Conservation (phyloP, 64 coral and sea anemone genomes). For the Hydrozoanthus tunicans region DNA sequence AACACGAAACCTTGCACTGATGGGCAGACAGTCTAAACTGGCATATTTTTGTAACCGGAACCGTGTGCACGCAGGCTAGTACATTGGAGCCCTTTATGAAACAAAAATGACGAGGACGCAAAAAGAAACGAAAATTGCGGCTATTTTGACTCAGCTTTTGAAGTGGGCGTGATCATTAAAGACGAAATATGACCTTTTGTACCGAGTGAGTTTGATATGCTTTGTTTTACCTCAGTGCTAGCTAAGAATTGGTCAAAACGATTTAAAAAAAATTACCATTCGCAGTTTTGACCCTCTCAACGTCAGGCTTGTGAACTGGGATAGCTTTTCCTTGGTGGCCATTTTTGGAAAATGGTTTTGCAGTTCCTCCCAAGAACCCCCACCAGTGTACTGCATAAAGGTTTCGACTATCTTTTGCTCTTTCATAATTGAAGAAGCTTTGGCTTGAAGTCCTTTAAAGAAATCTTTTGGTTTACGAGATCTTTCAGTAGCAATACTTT, state of each 20-base stretch:
- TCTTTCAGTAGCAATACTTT: not conserved
- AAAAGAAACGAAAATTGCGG: not conserved
- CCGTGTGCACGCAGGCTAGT: too few species aligned
- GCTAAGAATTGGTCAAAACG: too few species aligned
- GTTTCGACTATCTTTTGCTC: not conserved
- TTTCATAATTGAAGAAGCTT: not conserved
- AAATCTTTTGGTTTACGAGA: not conserved
- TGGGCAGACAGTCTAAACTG: too few species aligned
- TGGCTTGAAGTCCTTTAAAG: not conserved
- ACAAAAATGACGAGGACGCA: too few species aligned
- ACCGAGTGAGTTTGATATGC: not conserved
- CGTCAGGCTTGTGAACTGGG: slow-evolving; percentile 31
- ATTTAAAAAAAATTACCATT: not conserved
- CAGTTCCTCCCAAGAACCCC: slow-evolving; percentile 24
- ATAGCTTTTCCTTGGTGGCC: slow-evolving; percentile 54
- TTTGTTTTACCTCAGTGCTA: too few species aligned
- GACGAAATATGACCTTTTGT: not conserved
- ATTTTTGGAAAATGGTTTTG: slow-evolving; percentile 27
- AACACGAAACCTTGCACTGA: too few species aligned
- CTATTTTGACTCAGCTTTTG: not conserved
- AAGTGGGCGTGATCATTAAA: not conserved
- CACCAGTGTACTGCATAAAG: slow-evolving; percentile 23
- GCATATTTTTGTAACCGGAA: too few species aligned
- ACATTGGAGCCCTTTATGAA: too few species aligned
- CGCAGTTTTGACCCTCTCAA: slow-evolving; percentile 1